phyloP scores from a whole-genome alignment of 2,888 invertebrate species.

The Gastracanthus pulcherrimus region DNA sequence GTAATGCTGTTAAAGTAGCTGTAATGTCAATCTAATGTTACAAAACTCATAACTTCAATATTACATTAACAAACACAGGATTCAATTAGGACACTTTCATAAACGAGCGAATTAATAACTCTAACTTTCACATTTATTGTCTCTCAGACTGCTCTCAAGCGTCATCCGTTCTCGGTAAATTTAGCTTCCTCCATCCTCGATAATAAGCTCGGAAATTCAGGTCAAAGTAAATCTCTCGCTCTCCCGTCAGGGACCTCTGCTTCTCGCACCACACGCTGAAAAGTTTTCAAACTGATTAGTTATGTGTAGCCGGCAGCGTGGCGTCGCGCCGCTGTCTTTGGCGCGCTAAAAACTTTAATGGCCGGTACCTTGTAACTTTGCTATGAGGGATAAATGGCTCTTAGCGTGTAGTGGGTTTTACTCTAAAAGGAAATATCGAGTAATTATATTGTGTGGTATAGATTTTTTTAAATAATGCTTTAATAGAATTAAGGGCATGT shows the following conservation, averaged over 20 bases:
- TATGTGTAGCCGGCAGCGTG: neutral
- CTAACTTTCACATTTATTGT: neutral
- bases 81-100: neutral
- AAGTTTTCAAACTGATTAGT: constrained; percentile 40
- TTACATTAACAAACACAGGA: neutral
- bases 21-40: too few species aligned
- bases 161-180: neutral
- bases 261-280: too few species aligned
- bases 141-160: neutral
- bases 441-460: too few species aligned
- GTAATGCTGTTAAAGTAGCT: too few species aligned
- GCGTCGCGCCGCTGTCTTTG: neutral
- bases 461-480: too few species aligned
- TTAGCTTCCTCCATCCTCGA: constrained; percentile 12
- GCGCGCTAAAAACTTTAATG: constrained; percentile 17
- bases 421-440: too few species aligned
- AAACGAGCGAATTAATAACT: neutral
- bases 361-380: neutral
- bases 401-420: too few species aligned
- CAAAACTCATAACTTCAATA: too few species aligned
- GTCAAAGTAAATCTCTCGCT: constrained; percentile 30
- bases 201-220: constrained; percentile 30
- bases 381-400: constrained; percentile 10
- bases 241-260: too few species aligned
- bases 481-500: too few species aligned